These are phyloP conservation scores for Hydrolagus colliei DNA, from an alignment of 2,797 vertebrate species.

Conservation along the genomic window DNA sequence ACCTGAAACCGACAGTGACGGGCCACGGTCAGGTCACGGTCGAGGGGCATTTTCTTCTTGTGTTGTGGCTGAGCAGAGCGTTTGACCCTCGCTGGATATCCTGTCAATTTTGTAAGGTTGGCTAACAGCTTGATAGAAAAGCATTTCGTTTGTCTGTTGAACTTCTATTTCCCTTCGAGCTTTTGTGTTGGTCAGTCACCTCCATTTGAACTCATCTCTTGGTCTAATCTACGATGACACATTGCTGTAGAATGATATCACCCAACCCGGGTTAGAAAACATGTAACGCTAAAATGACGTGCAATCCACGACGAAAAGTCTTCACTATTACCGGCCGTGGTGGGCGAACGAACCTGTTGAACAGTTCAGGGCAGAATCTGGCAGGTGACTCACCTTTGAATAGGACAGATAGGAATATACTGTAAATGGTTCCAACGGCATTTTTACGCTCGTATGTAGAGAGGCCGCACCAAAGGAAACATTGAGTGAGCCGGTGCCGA, in stretches of 20 bases:
- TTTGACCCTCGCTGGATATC: not conserved
- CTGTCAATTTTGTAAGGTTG: not conserved
- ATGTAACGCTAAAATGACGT: not conserved
- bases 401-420: not conserved
- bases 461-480: not conserved
- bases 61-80: not conserved
- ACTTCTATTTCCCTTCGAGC: not conserved
- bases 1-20: conserved; percentile 23
- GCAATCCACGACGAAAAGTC: not conserved
- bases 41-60: not conserved
- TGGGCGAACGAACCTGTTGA: not conserved
- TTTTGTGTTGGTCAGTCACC: not conserved
- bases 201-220: not conserved
- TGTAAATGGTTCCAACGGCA: not conserved
- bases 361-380: no score
- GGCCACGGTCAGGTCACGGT: conserved; percentile 26
- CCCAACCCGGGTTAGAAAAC: not conserved
- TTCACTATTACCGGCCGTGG: not conserved
- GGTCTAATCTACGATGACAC: not conserved
- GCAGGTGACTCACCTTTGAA: not conserved
- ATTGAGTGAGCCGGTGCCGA: no score
- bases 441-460: not conserved
- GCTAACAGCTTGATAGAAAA: conserved; percentile 1
- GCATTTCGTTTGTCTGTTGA: not conserved
- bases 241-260: not conserved